These are phyloP conservation scores for Sebastes hubbsi DNA, from an alignment of 2,797 vertebrate species.

Conservation along the genomic window DNA sequence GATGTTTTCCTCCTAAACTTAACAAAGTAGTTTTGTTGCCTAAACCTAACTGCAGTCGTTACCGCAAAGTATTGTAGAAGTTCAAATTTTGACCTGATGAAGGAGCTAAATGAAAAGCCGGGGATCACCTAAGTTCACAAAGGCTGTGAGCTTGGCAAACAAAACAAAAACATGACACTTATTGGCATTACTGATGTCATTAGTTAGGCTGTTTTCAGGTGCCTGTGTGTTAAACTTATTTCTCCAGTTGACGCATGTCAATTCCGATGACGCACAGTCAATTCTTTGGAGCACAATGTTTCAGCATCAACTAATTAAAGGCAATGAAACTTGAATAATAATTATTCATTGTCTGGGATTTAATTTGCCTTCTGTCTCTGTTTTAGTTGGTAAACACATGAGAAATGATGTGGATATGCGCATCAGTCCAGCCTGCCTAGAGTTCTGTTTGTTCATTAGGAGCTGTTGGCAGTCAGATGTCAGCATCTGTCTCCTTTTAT, in stretches of 20 bases:
- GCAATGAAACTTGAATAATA: background rate
- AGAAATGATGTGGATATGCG: slow-evolving; percentile 34
- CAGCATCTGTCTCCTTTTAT: slow-evolving; percentile 31
- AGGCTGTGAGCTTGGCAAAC: background rate
- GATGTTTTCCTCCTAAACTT: no score
- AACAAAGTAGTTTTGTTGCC: no score
- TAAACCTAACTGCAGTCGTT: no score
- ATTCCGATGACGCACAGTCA: background rate
- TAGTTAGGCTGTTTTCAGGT: background rate
- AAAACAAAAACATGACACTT: no score
- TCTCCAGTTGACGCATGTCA: no score
- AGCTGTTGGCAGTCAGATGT: slow-evolving; percentile 50
- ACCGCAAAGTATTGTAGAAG: background rate
- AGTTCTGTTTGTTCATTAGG: slow-evolving; percentile 57
- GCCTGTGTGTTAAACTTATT: background rate
- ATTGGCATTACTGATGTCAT: background rate
- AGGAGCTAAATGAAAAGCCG: background rate
- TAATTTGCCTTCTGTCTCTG: slow-evolving; percentile 33
- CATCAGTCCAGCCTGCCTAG: slow-evolving; percentile 26
- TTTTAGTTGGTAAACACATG: slow-evolving; percentile 18
- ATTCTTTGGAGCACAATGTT: background rate
- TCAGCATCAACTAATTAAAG: background rate
- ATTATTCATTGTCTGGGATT: background rate
- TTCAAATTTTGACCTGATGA: fast-evolving
- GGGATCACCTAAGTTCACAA: background rate